Conservation (phyloP, 1,140 invertebrate species). For the Trinorchestia longiramus region DNA sequence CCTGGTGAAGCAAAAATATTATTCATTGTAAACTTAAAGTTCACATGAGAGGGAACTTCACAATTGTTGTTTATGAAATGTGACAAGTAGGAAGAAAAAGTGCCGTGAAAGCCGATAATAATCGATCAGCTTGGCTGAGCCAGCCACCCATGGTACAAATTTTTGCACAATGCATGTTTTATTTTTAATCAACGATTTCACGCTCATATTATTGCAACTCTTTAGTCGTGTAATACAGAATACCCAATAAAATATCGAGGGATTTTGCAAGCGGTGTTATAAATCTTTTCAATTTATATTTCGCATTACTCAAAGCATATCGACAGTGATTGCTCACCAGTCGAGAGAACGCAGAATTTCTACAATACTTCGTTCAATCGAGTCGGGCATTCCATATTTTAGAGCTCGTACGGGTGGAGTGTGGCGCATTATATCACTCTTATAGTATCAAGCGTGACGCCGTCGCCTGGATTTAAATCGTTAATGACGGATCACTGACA, state of each 20-base stretch:
- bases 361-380: background rate
- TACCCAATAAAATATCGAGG: background rate
- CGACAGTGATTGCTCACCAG: background rate
- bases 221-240: background rate
- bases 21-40: background rate
- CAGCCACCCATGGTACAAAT: background rate
- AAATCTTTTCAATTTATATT: background rate
- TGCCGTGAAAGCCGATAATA: background rate
- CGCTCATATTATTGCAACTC: background rate
- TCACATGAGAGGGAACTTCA: background rate
- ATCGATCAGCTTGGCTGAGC: too few species aligned
- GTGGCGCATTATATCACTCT: background rate
- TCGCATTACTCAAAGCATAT: background rate
- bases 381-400: background rate
- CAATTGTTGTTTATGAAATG: background rate
- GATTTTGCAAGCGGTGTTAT: background rate
- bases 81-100: background rate
- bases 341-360: background rate
- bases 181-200: background rate
- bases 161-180: background rate
- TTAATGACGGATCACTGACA: background rate
- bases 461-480: background rate
- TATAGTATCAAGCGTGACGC: background rate
- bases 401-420: background rate
- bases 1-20: background rate